Evolutionary conservation across 2,113 vertebrate genomes (phyloP).

Genomic region (Hippocampus comes): DNA sequence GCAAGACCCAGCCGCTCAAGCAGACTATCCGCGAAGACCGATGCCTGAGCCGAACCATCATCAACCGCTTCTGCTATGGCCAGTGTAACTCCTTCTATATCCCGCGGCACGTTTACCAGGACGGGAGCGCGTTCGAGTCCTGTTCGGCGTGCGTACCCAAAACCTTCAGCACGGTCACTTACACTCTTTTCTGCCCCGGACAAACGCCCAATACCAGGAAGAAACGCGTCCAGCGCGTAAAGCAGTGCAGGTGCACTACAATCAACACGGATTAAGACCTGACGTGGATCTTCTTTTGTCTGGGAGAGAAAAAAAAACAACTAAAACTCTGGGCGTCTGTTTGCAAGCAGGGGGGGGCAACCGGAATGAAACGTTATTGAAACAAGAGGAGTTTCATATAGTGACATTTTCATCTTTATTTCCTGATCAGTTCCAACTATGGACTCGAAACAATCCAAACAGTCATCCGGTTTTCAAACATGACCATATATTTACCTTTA

Average conservation of each 20-base stretch:
- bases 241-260: slow-evolving; percentile 91
- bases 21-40: slow-evolving; percentile 91
- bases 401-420: not conserved
- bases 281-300: not conserved
- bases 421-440: not conserved
- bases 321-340: not conserved
- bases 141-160: slow-evolving; percentile 95
- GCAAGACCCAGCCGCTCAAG: slow-evolving; percentile 94
- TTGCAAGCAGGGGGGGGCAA: not conserved
- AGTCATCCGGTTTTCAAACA: too few relatives aligned
- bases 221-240: slow-evolving; percentile 92
- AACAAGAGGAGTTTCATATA: not conserved
- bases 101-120: slow-evolving; percentile 85
- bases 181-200: slow-evolving; percentile 88
- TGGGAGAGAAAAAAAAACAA: not conserved
- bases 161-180: slow-evolving; percentile 88
- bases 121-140: slow-evolving; percentile 88
- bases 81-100: slow-evolving; percentile 99
- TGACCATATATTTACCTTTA: too few relatives aligned
- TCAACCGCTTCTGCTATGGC: slow-evolving; percentile 95
- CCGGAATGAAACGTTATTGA: not conserved
- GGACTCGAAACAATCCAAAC: not conserved
- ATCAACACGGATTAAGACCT: slow-evolving; percentile 82
- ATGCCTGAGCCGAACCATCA: slow-evolving; percentile 87
- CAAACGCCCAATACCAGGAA: slow-evolving; percentile 84